Evolutionary conservation across 2,113 vertebrate species (phyloP), one percentile per base, ranked within the genome.

Genomic region (Castor canadensis): DNA sequence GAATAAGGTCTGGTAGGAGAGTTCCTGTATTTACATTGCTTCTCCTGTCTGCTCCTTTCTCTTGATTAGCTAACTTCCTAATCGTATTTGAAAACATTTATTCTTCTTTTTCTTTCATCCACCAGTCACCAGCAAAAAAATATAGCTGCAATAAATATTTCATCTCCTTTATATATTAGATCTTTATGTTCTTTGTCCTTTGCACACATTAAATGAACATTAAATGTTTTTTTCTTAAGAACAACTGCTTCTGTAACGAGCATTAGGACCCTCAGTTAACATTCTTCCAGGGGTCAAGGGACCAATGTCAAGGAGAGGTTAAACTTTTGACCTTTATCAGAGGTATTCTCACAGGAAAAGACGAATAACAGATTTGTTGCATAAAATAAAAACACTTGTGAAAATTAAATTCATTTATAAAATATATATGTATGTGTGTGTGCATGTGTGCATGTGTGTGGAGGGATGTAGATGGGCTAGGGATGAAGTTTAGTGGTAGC

Each of bases 401-500:
- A 91, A 95, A 98, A 93, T 91, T 89, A 94, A 95, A 76, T 91
- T 47, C 56, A 73, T 60, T 91, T 88, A 97, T 82, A 97, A 98
- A 97, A 85, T 90, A 97, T 71, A 47, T 84, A 91, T 26, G 69
- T 58, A 58, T n/a, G n/a, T n/a, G n/a, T n/a, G n/a, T n/a, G n/a
- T n/a, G n/a, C n/a, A n/a, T n/a, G n/a, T n/a, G n/a, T n/a, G n/a
- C n/a, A n/a, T n/a, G n/a, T n/a, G n/a, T n/a, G n/a, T n/a, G n/a
- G n/a, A n/a, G n/a, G n/a, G n/a, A n/a, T n/a, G n/a, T n/a, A n/a
- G 22, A 60, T 6, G 28, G 58, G 28, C 58, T 60, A 26, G 58
- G 22, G 10, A 60, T 60, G 24, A 8, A 60, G 58, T 24, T 60
- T 60, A 60, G 22, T 60, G 58, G 58, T 26, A 60, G 58, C 7